Conservation (phyloP, 1,140 invertebrate species). For the Panagrolaimus sp. region DNA sequence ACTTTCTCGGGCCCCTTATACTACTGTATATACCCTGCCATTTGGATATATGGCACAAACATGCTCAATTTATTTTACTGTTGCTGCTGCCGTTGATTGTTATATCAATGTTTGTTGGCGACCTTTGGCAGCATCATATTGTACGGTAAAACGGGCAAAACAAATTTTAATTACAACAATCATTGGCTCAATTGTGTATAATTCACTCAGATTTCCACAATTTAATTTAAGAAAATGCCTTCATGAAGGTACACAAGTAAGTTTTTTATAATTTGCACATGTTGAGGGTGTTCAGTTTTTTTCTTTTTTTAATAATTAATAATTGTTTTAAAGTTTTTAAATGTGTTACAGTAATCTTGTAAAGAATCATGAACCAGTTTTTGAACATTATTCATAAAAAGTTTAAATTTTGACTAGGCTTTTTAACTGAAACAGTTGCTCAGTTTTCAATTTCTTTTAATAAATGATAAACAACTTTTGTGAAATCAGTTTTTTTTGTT, state of each 20-base stretch:
- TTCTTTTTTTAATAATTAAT: not conserved
- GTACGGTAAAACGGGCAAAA: conserved; percentile 47
- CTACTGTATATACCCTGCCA: conserved; percentile 53
- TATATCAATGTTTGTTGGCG: conserved; percentile 55
- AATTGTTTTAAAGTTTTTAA: too few species aligned
- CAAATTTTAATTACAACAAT: conserved; percentile 44
- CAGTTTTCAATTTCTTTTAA: too few species aligned
- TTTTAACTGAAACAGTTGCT: too few species aligned
- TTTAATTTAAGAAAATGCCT: conserved; percentile 57
- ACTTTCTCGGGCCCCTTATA: conserved; percentile 52
- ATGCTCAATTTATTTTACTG: conserved; percentile 56
- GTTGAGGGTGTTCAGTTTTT: not conserved
- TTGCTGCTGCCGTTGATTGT: conserved; percentile 58
- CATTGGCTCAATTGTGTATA: conserved; percentile 53
- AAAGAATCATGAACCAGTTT: too few species aligned
- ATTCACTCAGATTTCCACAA: conserved; percentile 57
- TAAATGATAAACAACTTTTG: too few species aligned
- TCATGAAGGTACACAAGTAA: conserved; percentile 53
- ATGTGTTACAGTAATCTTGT: too few species aligned
- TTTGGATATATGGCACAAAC: conserved; percentile 59
- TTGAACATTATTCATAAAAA: too few species aligned
- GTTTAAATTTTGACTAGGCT: too few species aligned
- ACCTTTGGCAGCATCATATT: conserved; percentile 33
- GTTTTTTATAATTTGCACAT: conserved; percentile 4
- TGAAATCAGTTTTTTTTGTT: too few species aligned